Conservation (phyloP, 2,113 vertebrate species). For the Puntigrus tetrazona region DNA sequence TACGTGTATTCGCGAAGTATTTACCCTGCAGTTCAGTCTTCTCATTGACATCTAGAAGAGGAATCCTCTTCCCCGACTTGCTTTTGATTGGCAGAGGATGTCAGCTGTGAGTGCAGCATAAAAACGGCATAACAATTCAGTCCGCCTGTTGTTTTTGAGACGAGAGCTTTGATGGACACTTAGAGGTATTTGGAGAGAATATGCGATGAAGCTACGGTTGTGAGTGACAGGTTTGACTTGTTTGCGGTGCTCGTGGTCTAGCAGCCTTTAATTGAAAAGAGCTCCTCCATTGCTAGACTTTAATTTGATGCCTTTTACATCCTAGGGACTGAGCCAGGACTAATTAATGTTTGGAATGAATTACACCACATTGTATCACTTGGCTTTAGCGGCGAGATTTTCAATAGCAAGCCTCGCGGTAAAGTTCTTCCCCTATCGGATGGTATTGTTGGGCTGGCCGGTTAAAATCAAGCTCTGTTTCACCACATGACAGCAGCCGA, state of each 20-base stretch:
- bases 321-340: conserved; percentile 1
- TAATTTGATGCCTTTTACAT: conserved; percentile 19
- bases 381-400: background rate
- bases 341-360: conserved; percentile 32
- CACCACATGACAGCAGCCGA: background rate
- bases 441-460: background rate
- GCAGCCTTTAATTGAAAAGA: conserved; percentile 23
- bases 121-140: conserved; percentile 28
- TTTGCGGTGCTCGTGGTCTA: conserved; percentile 8
- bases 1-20: conserved; percentile 19
- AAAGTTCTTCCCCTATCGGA: background rate
- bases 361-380: background rate
- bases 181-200: conserved; percentile 25
- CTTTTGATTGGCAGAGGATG: conserved; percentile 32
- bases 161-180: conserved; percentile 27
- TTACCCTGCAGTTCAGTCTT: conserved; percentile 30
- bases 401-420: conserved; percentile 8
- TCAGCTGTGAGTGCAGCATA: conserved; percentile 16
- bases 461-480: background rate
- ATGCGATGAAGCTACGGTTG: background rate
- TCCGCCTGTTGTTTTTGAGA: conserved; percentile 27
- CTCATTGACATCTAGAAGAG: conserved; percentile 35
- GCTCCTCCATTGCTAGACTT: conserved; percentile 4
- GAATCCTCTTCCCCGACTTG: background rate
- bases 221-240: conserved; percentile 29